Base-by-base conservation (phyloP, 2,113 vertebrate genomes). In the Pomatostomus ruficeps region DNA sequence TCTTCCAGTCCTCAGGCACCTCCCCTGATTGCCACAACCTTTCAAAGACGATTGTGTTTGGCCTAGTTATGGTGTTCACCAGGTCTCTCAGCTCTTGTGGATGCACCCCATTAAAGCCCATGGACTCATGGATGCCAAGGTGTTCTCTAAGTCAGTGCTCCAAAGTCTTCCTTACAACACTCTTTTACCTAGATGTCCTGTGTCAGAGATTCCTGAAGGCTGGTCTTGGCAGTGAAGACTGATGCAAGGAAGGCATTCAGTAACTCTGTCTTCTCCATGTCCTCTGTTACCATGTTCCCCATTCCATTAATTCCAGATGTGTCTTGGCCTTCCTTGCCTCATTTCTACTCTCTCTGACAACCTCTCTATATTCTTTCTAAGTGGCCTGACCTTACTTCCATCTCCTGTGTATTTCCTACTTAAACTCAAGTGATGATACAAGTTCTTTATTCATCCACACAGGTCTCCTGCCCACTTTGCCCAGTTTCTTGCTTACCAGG, bases 371-470 rank as follows among this genome's bases (percentile, higher is more conserved):
- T 23, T 57, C 35, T 63, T 65, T 79, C 58, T 42, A 79, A 36
- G 31, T 49, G 31, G 13, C 14, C 14, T 8, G 42, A 57, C 33
- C 18, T 26, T 23, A 51, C 36, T 51, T 73, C 67, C 58, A 36
- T 49, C 22, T 88, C 49, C 35, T 65, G 18, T 57, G 23, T 49
- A 57, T 33, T 36, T 57, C 36, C 42, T 33, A 22, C 31, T 48
- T 72, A 36, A 7, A 26, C 1, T 49, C 8, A 0, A 28, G 36
- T 33, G 58, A 49, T 8, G 3, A 28, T 33, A 62, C 0, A 0
- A 65, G 22, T 19, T 73, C 22, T 43, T 43, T 43, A 73, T 28
- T 51, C 6, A 51, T 58, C 33, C 36, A 49, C 26, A 43, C 22
- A 43, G 10, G 4, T 51, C 43, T 58, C 51, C 33, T 20, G 23